Evolutionary conservation across 2,888 invertebrate species (phyloP).

Genomic region (Drosophila atripex): DNA sequence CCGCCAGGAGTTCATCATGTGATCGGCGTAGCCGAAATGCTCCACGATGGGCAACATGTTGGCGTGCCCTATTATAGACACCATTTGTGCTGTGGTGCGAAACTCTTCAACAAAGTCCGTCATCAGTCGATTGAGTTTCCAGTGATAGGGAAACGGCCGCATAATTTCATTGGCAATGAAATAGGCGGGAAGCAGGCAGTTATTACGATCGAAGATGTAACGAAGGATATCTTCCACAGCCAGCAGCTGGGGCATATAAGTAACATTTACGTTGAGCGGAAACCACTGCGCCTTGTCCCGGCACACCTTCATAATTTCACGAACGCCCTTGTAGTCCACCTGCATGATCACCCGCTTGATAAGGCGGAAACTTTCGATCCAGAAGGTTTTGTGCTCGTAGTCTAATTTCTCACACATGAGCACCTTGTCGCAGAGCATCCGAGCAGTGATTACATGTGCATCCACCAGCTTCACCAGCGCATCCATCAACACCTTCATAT

Average conservation of each 20-base stretch:
- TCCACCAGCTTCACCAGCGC: conserved; percentile 91
- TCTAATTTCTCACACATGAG: conserved; percentile 92
- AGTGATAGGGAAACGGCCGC: conserved; percentile 90
- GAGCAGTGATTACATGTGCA: conserved; percentile 89
- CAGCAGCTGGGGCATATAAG: conserved; percentile 91
- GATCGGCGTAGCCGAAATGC: conserved; percentile 95
- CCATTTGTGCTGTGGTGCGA: conserved; percentile 97
- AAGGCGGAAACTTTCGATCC: conserved; percentile 94
- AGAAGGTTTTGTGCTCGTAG: conserved; percentile 92
- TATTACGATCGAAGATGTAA: conserved; percentile 95
- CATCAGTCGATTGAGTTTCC: conserved; percentile 94
- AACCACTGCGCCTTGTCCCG: conserved; percentile 94
- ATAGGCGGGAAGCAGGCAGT: conserved; percentile 96
- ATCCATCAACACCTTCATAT: conserved; percentile 90
- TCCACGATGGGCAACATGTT: conserved; percentile 97
- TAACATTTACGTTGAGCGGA: conserved; percentile 91
- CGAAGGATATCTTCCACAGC: conserved; percentile 92
- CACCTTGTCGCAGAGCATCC: conserved; percentile 94
- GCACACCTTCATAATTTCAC: conserved; percentile 96
- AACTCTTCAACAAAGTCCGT: conserved; percentile 97
- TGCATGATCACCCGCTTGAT: conserved; percentile 93
- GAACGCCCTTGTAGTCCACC: conserved; percentile 97
- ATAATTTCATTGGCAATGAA: conserved; percentile 97
- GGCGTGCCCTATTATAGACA: conserved; percentile 94
- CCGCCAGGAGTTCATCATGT: conserved; percentile 96